Evolutionary conservation across 2,888 invertebrate genomes (phyloP), one percentile per base, ranked within the genome.

Genomic region (Tortricodes alternella): DNA sequence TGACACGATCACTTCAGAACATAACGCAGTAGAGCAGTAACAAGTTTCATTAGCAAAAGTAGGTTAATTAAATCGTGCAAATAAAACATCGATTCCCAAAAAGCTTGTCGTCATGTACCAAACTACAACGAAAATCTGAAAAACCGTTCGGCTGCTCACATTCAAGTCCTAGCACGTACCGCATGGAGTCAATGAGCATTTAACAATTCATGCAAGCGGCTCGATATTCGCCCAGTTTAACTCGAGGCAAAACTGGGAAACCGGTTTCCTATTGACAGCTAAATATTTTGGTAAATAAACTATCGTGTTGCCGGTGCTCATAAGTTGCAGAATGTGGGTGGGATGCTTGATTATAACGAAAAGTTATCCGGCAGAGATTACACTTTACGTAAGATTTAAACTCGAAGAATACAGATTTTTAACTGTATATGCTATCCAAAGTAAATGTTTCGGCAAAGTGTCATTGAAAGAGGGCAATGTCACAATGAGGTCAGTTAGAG

Each of bases 121-220:
- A 52, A 43, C 16, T 18, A 3, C 13, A 37, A 16, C 11, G n/a
- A n/a, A 43, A 24, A 41, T 29, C 9, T 29, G 18, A 44, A 18
- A 44, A 29, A 44, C 18, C 27, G 16, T 29, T 18, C 7, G 29
- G 16, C 9, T 41, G 9, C 9, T 7, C 15, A 41, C 27, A 44
- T 44, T 44, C 9, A 8, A 56, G 39, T 49, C 23, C 6, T 24
- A 48, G 23, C 59, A 56, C 58, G 55, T 46, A 48, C 11, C 8
- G 29, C 11, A 29, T 29, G 29, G 35, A 44, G 43, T 43, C 46
- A 6, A 27, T 16, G 29, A 27, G 44, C 23, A 41, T 46, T 59
- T 50, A 61, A 59, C 23, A 46, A 53, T 52, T 55, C 56, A 57
- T 59, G 48, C 29, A 51, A 29, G 18, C 48, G 27, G 58, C 37